Base-by-base conservation (phyloP, 2,888 invertebrate genomes). In the Pollenia angustigena region DNA sequence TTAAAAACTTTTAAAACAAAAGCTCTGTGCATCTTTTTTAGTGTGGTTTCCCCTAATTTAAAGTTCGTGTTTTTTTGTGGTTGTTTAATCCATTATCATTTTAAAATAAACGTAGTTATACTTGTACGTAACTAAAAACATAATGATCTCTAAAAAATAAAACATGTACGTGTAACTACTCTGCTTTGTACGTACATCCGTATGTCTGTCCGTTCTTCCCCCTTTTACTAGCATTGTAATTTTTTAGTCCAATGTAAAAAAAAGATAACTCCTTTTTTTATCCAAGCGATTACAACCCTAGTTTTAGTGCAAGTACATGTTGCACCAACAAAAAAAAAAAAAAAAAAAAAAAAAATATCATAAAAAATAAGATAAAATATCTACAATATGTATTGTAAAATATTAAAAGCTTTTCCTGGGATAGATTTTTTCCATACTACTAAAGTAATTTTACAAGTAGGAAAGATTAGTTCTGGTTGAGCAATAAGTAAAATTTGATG, bases 401-500 rank as follows among this genome's bases (percentile, higher is more conserved):
- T 79, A 79, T 68, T 74, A 84, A 84, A 84, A 84, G 79, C 84
- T 84, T 74, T 84, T 84, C 14, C 52, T 60, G 50, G 32, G 68
- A 54, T 74, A 12, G 12, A 16, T 12, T 66, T 66, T n/a, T 44
- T 46, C 10, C 23, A 60, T 50, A n/a, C 32, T 14, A 16, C 44
- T 32, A 66, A 66, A 71, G 42, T 8, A 42, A 10, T 11, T 66
- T 48, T 46, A 32, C 7, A n/a, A 32, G 1, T 54, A 56, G n/a
- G n/a, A 69, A 69, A 68, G 40, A 40, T 56, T 40, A 48, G 48
- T 68, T 56, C 54, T 76, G 40, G 14, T 76, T 76, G 46, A 69
- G 11, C 42, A 76, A 16, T 82, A 82, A 82, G 76, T 76, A 76
- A 71, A n/a, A 69, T 62, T 76, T 76, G 68, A 82, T 82, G 82